Evolutionary conservation across 2,888 invertebrate species (phyloP).

Genomic region (Strigamia maritima): DNA sequence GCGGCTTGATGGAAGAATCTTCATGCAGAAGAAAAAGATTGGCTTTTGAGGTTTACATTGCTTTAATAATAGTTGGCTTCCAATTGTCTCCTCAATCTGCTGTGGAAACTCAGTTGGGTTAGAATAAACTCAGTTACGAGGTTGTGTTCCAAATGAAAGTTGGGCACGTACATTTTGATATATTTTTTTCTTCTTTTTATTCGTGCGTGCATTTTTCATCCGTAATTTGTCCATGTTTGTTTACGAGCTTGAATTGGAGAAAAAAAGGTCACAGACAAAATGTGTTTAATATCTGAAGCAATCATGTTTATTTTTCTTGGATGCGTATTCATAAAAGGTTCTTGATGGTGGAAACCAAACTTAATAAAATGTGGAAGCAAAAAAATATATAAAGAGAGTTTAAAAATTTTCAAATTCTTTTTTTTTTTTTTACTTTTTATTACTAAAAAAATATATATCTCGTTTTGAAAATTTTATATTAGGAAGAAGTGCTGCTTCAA

Average conservation of each 20-base stretch:
- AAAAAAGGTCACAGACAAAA: neutral
- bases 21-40: constrained; percentile 31
- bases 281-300: too few species aligned
- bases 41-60: constrained; percentile 28
- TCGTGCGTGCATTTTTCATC: neutral
- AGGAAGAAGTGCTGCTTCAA: constrained; percentile 2
- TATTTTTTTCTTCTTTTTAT: neutral
- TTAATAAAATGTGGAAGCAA: too few species aligned
- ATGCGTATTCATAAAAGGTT: neutral
- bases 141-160: neutral
- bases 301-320: neutral
- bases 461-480: neutral
- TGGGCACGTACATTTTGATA: neutral
- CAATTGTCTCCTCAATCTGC: neutral
- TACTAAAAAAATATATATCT: neutral
- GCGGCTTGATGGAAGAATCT: constrained; percentile 24
- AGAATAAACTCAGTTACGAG: neutral
- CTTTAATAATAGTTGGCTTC: constrained; percentile 2
- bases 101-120: neutral
- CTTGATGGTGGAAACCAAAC: too few species aligned
- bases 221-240: neutral
- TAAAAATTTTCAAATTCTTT: neutral
- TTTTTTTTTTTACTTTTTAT: neutral
- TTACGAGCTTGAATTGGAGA: neutral
- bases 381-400: too few species aligned